A percentile compares a stretch with the other conserved stretches of the same genome.
phyloP scores from a whole-genome alignment of 2,888 invertebrate genomes.

The Apodemia zela region DNA sequence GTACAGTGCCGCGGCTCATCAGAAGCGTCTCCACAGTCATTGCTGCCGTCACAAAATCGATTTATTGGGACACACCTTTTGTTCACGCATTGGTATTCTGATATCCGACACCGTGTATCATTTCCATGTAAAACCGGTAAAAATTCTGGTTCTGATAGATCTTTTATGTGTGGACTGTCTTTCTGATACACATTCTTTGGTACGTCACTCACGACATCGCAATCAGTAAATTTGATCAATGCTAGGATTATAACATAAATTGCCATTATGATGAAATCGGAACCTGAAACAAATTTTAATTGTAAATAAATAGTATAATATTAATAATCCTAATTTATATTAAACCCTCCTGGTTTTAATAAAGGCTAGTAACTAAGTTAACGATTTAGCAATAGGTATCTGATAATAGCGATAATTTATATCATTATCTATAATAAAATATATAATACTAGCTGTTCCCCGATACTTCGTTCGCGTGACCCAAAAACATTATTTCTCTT shows the following conservation, averaged over 20 bases:
- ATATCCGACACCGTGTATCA: constrained; percentile 81
- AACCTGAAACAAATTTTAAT: constrained; percentile 58
- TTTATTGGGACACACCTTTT: constrained; percentile 85
- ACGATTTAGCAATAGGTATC: too few relatives aligned
- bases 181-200: constrained; percentile 46
- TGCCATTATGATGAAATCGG: constrained; percentile 45
- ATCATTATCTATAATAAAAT: too few relatives aligned
- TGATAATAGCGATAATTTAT: too few relatives aligned
- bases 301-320: background rate
- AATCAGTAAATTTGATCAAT: constrained; percentile 51
- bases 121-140: constrained; percentile 67
- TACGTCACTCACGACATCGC: constrained; percentile 53
- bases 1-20: constrained; percentile 91
- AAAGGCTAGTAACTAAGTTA: too few relatives aligned
- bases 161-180: constrained; percentile 44
- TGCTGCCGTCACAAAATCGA: constrained; percentile 88
- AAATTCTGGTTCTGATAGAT: constrained; percentile 60
- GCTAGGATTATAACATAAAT: constrained; percentile 48
- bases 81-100: constrained; percentile 84
- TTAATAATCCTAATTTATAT: too few relatives aligned
- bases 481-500: too few relatives aligned
- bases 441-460: too few relatives aligned
- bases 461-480: too few relatives aligned
- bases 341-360: too few relatives aligned
- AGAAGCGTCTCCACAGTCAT: constrained; percentile 90